These are phyloP conservation scores for Papilio aristodemus DNA, from an alignment of 1,140 invertebrate species.

Conservation along the genomic window DNA sequence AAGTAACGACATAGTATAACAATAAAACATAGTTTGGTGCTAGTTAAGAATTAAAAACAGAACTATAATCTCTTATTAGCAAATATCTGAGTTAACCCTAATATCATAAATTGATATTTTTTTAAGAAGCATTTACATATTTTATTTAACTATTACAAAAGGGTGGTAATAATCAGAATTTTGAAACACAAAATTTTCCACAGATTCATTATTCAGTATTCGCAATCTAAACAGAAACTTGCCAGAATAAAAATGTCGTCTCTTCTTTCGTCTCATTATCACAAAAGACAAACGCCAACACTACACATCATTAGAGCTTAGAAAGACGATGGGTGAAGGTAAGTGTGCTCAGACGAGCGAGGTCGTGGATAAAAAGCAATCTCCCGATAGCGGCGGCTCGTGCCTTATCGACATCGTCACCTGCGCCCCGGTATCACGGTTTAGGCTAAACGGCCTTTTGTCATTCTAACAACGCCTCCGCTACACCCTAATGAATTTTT, in stretches of 20 bases:
- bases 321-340: conserved; percentile 34
- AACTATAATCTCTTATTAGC: too few species aligned
- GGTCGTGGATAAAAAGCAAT: conserved; percentile 52
- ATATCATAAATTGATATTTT: too few species aligned
- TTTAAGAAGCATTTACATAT: too few species aligned
- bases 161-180: too few species aligned
- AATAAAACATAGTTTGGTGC: too few species aligned
- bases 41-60: too few species aligned
- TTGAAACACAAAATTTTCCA: too few species aligned
- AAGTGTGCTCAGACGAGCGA: conserved; percentile 37
- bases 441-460: conserved; percentile 46
- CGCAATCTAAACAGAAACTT: too few species aligned
- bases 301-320: conserved; percentile 30
- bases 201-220: too few species aligned
- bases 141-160: too few species aligned
- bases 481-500: conserved; percentile 35
- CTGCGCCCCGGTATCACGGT: conserved; percentile 39
- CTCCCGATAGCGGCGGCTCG: conserved; percentile 49
- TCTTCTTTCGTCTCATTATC: neutral
- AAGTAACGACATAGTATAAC: neutral
- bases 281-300: neutral
- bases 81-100: too few species aligned
- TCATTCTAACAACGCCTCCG: conserved; percentile 43
- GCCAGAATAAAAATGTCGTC: neutral
- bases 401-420: conserved; percentile 61